phyloP scores from a whole-genome alignment of 1,140 invertebrate genomes.

The Drosophila trapezifrons region DNA sequence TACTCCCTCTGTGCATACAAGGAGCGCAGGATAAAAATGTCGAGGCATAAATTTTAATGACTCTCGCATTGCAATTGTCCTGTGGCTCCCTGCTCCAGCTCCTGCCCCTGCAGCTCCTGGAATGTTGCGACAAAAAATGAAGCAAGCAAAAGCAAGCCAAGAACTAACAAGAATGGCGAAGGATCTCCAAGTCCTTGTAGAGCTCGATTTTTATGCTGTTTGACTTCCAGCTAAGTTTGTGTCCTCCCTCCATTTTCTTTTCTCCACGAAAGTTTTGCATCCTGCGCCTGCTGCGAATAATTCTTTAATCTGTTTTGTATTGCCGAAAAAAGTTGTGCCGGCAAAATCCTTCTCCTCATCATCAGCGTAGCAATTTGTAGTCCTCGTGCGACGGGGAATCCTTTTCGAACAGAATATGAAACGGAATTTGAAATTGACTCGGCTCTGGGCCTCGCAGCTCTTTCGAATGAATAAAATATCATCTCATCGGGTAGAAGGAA shows the following conservation, averaged over 20 bases:
- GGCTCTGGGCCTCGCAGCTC: constrained; percentile 1
- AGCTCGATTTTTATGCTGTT: constrained; percentile 71
- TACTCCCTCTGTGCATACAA: constrained; percentile 25
- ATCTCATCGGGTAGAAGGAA: constrained; percentile 54
- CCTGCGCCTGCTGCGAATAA: constrained; percentile 11
- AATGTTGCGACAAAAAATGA: constrained; percentile 41
- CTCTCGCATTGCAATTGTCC: constrained; percentile 76
- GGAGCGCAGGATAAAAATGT: constrained; percentile 25
- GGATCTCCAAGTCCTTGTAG: constrained; percentile 42
- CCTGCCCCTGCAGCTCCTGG: constrained; percentile 7
- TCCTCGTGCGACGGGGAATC: constrained; percentile 21
- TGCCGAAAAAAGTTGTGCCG: constrained; percentile 43
- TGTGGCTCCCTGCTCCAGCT: constrained; percentile 21
- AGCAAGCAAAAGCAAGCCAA: constrained; percentile 17
- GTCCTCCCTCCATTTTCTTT: constrained; percentile 26
- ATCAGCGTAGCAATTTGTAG: constrained; percentile 15
- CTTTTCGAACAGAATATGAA: constrained; percentile 50
- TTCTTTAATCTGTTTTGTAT: constrained; percentile 70
- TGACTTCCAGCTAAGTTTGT: constrained; percentile 69
- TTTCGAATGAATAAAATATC: constrained; percentile 66
- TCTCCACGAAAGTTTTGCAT: constrained; percentile 44
- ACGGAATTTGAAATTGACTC: constrained; percentile 47
- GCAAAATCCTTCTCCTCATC: constrained; percentile 21
- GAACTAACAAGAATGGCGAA: constrained; percentile 40
- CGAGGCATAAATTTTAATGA: constrained; percentile 76